A percentile compares a stretch with the other conserved stretches of the same genome.
These are phyloP conservation scores for Otus scops DNA, from an alignment of 2,797 vertebrate species.

Conservation along the genomic window DNA sequence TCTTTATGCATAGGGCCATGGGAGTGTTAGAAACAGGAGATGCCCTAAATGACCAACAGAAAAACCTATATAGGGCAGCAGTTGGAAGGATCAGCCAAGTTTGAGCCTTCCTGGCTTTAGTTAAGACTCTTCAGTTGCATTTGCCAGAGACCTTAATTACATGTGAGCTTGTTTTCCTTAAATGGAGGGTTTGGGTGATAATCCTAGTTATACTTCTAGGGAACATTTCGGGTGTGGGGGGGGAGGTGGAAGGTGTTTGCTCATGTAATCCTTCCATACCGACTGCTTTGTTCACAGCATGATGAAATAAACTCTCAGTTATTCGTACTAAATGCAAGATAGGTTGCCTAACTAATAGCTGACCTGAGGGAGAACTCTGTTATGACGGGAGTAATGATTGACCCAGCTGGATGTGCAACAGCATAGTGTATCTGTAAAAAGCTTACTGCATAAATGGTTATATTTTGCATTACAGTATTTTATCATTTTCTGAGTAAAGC, in stretches of 20 bases:
- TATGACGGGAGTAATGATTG: not conserved
- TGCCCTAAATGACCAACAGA: not conserved
- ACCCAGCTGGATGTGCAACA: not conserved
- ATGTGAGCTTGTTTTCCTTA: not conserved
- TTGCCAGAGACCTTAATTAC: conserved; percentile 9
- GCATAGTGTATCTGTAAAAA: not conserved
- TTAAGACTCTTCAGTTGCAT: not conserved
- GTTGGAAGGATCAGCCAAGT: not conserved
- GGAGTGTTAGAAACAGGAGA: not conserved
- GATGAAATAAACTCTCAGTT: not conserved
- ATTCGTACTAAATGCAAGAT: not conserved
- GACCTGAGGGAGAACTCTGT: not conserved
- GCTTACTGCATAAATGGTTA: not conserved
- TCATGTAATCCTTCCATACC: not conserved
- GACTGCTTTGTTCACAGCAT: conserved; percentile 15
- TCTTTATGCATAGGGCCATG: not conserved
- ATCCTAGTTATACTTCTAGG: not conserved
- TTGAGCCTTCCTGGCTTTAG: conserved; percentile 8
- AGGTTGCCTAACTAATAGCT: not conserved
- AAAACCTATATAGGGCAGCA: not conserved
- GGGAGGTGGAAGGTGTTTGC: not conserved
- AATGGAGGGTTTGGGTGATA: conserved; percentile 8
- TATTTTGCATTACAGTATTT: not conserved
- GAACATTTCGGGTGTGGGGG: not conserved
- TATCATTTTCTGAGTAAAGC: not conserved